Evolutionary conservation across 2,888 invertebrate species (phyloP).

Genomic region (Gonocerus acuteangulatus): DNA sequence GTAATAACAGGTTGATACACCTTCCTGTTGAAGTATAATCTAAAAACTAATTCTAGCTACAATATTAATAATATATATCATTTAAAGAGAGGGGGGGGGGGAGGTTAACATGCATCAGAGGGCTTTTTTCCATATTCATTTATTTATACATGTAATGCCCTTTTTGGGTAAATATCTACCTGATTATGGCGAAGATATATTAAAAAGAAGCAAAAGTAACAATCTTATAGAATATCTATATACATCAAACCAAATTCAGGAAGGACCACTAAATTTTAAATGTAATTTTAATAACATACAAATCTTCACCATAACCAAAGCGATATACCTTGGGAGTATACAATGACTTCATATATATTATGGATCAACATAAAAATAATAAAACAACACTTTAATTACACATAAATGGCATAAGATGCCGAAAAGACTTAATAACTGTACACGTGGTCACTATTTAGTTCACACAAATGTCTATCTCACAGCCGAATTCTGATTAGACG

Average conservation of each 20-base stretch:
- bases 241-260: conserved; percentile 1
- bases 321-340: conserved; percentile 30
- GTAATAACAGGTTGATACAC: conserved; percentile 13
- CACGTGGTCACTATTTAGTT: conserved; percentile 24
- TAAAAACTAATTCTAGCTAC: conserved; percentile 34
- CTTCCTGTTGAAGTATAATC: conserved; percentile 23
- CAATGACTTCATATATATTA: conserved; percentile 29
- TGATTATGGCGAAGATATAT: conserved; percentile 34
- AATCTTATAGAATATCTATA: conserved; percentile 8
- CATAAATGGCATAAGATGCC: conserved; percentile 24
- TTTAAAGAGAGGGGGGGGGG: conserved; percentile 32
- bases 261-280: conserved; percentile 10
- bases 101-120: conserved; percentile 32
- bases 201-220: conserved; percentile 13
- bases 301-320: conserved; percentile 35
- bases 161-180: conserved; percentile 31
- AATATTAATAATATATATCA: conserved; percentile 31
- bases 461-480: conserved; percentile 55
- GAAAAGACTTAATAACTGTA: conserved; percentile 18
- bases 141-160: conserved; percentile 15
- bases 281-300: conserved; percentile 10
- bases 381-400: conserved; percentile 27
- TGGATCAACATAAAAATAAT: conserved; percentile 27
- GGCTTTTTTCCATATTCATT: conserved; percentile 1
- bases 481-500: conserved; percentile 72